Evolutionary conservation across 1,140 invertebrate genomes (phyloP).

Genomic region (Lucilia cuprina): DNA sequence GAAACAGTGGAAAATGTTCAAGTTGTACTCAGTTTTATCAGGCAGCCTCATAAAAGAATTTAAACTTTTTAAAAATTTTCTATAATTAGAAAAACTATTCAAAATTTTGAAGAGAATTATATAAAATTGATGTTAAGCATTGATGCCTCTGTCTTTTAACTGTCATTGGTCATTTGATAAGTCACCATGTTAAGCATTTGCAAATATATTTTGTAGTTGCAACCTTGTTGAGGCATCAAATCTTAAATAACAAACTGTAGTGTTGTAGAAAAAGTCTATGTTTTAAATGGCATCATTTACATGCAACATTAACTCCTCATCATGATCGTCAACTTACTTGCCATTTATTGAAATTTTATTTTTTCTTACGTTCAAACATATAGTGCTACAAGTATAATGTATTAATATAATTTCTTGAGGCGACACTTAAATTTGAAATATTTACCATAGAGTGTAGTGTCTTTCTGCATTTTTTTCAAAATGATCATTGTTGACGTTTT

Average conservation of each 20-base stretch:
- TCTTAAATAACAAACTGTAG: background rate
- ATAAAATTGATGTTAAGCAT: no score
- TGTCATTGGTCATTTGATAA: background rate
- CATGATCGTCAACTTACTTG: background rate
- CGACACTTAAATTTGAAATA: background rate
- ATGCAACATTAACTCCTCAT: constrained; percentile 8
- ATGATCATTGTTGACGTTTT: background rate
- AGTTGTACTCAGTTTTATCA: no score
- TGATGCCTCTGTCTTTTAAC: background rate
- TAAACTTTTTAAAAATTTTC: no score
- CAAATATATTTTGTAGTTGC: background rate
- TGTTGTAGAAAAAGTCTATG: background rate
- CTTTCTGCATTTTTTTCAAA: background rate
- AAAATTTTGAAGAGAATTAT: no score
- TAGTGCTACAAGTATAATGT: background rate
- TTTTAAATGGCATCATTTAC: constrained; percentile 24
- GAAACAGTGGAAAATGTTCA: no score
- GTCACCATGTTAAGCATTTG: background rate
- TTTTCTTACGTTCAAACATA: background rate
- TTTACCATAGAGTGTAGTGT: background rate
- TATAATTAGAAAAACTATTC: no score
- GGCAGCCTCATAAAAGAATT: no score
- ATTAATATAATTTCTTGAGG: background rate
- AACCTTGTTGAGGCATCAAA: background rate
- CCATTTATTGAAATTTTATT: no score